Conservation (phyloP, 2,113 vertebrate genomes). For the Hylia prasina region DNA sequence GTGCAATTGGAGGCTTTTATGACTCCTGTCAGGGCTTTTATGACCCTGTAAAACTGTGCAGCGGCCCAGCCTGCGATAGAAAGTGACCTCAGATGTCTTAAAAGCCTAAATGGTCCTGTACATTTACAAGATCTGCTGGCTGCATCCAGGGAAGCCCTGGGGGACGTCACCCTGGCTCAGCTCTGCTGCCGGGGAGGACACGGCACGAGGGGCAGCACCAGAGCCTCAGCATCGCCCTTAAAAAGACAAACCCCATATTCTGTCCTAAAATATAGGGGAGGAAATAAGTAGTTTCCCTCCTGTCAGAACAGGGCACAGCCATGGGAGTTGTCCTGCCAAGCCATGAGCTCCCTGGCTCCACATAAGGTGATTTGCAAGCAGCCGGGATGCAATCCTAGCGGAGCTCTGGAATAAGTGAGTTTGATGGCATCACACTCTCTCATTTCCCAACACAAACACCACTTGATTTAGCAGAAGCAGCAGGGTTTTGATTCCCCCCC, state of each 20-base stretch:
- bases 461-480: constrained; percentile 54
- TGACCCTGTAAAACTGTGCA: constrained; percentile 80
- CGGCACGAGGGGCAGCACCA: accelerated
- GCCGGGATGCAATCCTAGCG: not conserved
- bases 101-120: constrained; percentile 76
- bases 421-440: constrained; percentile 46
- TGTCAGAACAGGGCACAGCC: not conserved
- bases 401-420: constrained; percentile 26
- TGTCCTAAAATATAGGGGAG: accelerated
- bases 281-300: not conserved
- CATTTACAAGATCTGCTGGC: constrained; percentile 68
- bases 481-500: constrained; percentile 5
- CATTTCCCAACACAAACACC: constrained; percentile 60
- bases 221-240: not conserved
- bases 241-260: not conserved
- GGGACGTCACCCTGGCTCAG: not conserved
- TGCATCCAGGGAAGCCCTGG: not conserved
- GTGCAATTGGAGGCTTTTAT: constrained; percentile 83
- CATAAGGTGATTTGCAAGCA: not conserved
- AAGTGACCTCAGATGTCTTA: constrained; percentile 73
- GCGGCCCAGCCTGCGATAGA: constrained; percentile 72
- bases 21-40: constrained; percentile 83
- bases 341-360: not conserved
- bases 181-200: not conserved
- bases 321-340: not conserved